Evolutionary conservation across 2,797 vertebrate species (phyloP), one percentile per base, ranked within the genome.

Genomic region (Megaceryle alcyon): DNA sequence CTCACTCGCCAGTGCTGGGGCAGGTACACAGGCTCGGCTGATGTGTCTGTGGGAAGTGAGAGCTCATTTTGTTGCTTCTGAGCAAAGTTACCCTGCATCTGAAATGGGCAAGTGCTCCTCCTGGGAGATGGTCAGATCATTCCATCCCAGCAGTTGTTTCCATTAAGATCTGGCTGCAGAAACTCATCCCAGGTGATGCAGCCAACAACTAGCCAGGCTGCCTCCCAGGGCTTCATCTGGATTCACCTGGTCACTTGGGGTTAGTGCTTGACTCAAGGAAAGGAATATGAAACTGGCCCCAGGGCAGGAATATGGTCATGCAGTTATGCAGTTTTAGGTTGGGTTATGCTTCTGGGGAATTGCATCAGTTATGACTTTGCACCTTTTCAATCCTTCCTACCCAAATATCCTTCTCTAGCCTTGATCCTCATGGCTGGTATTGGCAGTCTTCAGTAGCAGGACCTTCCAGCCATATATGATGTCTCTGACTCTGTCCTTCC

Each of bases 1-100:
- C 37, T 75, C 3, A 1, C 66, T 56, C 3, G 0, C 29, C 1
- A 0, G 35, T 25, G 51, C 37, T 0, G 0, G 11, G 23, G 18
- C 0, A 1, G 15, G 12, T 48, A 21, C 3, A 0, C 29, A 17
- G 57, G 7, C 26, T 85, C 2, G 1, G 14, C 17, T 70, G 3
- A 0, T 57, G 61, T 49, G 19, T 59, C 76, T 25, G 2, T 2
- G 8, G 29, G 28, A 17, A 63, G 12, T 0, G 0, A 43, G 59
- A 56, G 23, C 29, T 88, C 3, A 0, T 35, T 75, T 70, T 54
- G 4, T 15, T 48, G 17, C 37, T 88, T 81, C 23, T 0, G 0
- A 31, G 15, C 1, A 4, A 51, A 23, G 53, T 14, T 25, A 37
- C 8, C 28, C 23, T 94, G 22, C 8, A 3, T 49, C 60, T 2